Percentiles rank a stretch among this genome's conserved stretches.
Conservation (phyloP, 2,797 vertebrate species). For the Synaphobranchus kaupii region DNA sequence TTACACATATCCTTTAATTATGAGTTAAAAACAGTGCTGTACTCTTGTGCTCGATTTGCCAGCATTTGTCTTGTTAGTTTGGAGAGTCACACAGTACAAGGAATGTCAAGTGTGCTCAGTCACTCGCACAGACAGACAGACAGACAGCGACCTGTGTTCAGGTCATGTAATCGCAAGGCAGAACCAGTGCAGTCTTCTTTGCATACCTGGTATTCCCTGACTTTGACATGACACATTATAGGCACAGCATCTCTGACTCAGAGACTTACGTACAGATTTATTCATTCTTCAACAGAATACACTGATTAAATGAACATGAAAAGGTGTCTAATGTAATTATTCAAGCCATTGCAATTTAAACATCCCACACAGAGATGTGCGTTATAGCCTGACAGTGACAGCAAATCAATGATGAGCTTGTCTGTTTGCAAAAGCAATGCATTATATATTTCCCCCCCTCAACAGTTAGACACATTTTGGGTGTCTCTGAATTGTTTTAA, state of each 20-base stretch:
- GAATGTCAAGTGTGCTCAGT: neutral
- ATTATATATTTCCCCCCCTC: constrained; percentile 57
- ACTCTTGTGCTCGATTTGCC: neutral
- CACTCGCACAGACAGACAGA: neutral
- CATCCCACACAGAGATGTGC: constrained; percentile 57
- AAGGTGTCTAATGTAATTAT: constrained; percentile 69
- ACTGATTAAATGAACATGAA: constrained; percentile 65
- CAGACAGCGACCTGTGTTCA: neutral
- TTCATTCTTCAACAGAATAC: constrained; percentile 59
- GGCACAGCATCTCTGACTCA: constrained; percentile 48
- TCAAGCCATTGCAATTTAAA: constrained; percentile 66
- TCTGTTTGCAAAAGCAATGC: constrained; percentile 61
- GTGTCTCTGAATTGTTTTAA: neutral
- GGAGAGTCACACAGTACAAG: neutral
- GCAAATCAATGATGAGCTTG: constrained; percentile 69
- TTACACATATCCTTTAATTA: neutral
- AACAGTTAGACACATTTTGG: neutral
- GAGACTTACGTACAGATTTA: constrained; percentile 45
- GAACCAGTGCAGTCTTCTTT: neutral
- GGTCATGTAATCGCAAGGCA: neutral
- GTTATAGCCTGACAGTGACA: constrained; percentile 54
- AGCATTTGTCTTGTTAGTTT: neutral
- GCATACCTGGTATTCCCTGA: neutral
- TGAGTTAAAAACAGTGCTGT: neutral
- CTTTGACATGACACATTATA: constrained; percentile 40